These are phyloP conservation scores for Tanytarsus gracilentus DNA, from an alignment of 2,888 invertebrate species.

Conservation along the genomic window DNA sequence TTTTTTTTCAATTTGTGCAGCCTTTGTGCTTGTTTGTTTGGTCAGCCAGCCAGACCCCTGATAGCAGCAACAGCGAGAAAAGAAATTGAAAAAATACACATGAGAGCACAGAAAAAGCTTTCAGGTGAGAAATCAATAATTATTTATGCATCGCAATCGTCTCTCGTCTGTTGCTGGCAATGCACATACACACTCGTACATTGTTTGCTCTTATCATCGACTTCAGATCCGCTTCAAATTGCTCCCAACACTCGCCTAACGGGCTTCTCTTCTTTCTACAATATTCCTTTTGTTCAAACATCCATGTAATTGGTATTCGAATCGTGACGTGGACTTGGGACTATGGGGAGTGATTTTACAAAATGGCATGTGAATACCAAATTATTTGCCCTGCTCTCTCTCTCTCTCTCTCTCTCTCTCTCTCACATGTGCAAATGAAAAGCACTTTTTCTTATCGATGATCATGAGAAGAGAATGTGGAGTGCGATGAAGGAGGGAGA, in stretches of 20 bases:
- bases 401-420: no score
- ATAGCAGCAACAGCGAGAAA: neutral
- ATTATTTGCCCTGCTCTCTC: neutral
- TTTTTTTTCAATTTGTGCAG: no score
- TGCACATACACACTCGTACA: no score
- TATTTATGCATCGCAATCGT: conserved; percentile 22
- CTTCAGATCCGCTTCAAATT: neutral
- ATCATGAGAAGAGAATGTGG: no score
- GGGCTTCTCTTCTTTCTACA: neutral
- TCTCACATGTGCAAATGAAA: no score
- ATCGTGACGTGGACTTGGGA: conserved; percentile 16
- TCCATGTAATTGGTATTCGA: conserved; percentile 18
- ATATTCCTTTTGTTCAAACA: conserved; percentile 3
- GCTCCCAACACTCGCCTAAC: neutral
- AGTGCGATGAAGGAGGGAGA: no score
- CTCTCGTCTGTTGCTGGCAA: neutral
- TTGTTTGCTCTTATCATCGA: neutral
- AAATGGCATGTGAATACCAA: neutral
- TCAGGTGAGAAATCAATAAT: conserved; percentile 25
- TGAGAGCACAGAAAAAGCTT: neutral
- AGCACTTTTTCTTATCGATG: neutral
- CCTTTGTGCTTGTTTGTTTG: no score
- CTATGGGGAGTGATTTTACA: conserved; percentile 18
- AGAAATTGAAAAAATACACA: conserved; percentile 4
- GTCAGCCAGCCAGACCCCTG: no score